Percentiles rank a stretch among this genome's conserved stretches.
Conservation (phyloP, 2,888 invertebrate genomes). For the Tenthredo mesomela region DNA sequence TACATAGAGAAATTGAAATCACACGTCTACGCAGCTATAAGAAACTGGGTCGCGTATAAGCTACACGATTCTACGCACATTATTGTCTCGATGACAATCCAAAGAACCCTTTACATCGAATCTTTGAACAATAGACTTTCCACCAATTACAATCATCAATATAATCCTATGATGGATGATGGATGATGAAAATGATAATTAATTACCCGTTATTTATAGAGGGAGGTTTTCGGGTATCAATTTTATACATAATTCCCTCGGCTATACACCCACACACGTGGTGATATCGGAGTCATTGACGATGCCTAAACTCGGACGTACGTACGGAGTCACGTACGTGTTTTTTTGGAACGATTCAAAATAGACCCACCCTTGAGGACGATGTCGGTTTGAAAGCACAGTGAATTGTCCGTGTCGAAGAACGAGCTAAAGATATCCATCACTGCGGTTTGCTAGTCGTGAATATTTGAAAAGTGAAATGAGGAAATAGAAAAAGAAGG, state of each 20-base stretch:
- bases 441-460: background rate
- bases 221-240: background rate
- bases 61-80: background rate
- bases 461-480: background rate
- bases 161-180: background rate
- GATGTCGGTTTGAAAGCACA: background rate
- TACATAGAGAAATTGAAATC: background rate
- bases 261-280: background rate
- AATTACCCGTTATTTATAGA: background rate
- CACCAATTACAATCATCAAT: background rate
- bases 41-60: background rate
- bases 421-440: background rate
- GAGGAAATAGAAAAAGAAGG: background rate
- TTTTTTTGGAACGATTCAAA: background rate
- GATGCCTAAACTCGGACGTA: background rate
- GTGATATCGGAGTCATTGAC: slow-evolving; percentile 13
- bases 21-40: background rate
- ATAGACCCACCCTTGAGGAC: slow-evolving; percentile 5
- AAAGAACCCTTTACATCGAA: background rate
- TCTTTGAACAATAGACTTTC: background rate
- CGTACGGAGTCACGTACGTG: background rate
- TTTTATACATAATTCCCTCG: background rate
- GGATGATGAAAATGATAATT: background rate
- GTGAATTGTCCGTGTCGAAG: slow-evolving; percentile 22
- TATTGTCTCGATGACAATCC: background rate